Evolutionary conservation across 2,113 vertebrate species (phyloP), one percentile per base, ranked within the genome.

Genomic region (Terrapene triunguis): DNA sequence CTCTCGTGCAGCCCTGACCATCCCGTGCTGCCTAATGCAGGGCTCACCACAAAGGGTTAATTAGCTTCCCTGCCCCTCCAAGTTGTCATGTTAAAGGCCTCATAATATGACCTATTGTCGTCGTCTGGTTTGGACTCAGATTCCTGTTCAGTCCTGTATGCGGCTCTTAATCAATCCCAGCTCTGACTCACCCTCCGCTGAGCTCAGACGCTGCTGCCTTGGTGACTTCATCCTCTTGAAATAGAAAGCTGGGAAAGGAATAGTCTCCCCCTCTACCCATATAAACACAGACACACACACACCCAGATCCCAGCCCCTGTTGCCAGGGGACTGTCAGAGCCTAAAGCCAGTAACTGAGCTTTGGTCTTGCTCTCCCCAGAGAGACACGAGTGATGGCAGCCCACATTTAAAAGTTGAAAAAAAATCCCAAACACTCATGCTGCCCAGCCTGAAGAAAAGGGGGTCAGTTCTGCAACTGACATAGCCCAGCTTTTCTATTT

Each of bases 221-320:
- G 55, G 93, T 98, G 98, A 98, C 97, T 97, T 98, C 96, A 97
- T 93, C 89, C 6, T 42, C 96, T 97, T 89, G 95, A 96, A 98
- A 98, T 97, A 98, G 97, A 95, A 93, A 48, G 88, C 19, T 5
- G 72, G 93, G 27, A 89, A 96, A 89, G 54, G 91, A 90, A 85
- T 85, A 3, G 1, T 48, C 83, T 57, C 84, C 29, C 81, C 55
- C 89, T n/a, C 87, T 24, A 1, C 82, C 90, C 72, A 0, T 72
- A 7, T 3, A 55, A 78, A 55, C 62, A 59, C 47, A 89, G 51
- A 2, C 84, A 7, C 87, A 53, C n/a, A 0, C 21, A 9, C 29
- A 5, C 32, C 5, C 35, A 0, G 51, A 81, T 82, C 69, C 32
- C 62, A n/a, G 48, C 42, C 25, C 14, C 9, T 19, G 44, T 47